Conservation (phyloP, 2,888 invertebrate genomes). For the Mythimna ferrago region DNA sequence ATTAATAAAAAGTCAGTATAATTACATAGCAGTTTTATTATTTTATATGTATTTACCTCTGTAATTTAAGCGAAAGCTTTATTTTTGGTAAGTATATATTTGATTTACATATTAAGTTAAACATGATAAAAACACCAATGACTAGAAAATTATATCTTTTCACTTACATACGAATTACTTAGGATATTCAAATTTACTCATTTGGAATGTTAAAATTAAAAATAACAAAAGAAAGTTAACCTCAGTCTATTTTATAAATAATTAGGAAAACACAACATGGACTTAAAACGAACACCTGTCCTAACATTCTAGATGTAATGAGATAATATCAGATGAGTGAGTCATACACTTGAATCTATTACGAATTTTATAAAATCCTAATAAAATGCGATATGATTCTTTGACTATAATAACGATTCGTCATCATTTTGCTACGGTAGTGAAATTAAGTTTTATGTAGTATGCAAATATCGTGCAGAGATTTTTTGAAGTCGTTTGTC, state of each 20-base stretch:
- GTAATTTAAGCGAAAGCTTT: conserved; percentile 59
- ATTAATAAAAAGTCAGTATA: conserved; percentile 57
- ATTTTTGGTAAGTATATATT: conserved; percentile 49
- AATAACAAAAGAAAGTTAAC: conserved; percentile 41
- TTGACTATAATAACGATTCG: background rate
- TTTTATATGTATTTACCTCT: conserved; percentile 47
- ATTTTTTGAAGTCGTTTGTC: background rate
- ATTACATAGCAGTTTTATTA: conserved; percentile 57
- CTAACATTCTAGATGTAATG: conserved; percentile 2
- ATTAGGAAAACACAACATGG: conserved; percentile 32
- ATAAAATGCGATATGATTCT: no score
- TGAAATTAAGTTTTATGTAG: background rate
- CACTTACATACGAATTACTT: conserved; percentile 31
- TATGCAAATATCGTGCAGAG: background rate
- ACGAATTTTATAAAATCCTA: no score
- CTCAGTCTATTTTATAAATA: conserved; percentile 49
- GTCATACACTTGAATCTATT: background rate
- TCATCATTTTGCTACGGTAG: conserved; percentile 1
- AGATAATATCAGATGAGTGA: background rate
- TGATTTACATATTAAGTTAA: conserved; percentile 41
- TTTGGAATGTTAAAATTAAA: conserved; percentile 45
- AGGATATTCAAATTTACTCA: conserved; percentile 29
- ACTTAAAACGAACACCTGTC: conserved; percentile 13
- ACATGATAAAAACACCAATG: conserved; percentile 63
- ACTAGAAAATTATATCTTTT: conserved; percentile 67